Evolutionary conservation across 2,797 vertebrate genomes (phyloP), one percentile per base, ranked within the genome.

Genomic region (Poecilia gillii): DNA sequence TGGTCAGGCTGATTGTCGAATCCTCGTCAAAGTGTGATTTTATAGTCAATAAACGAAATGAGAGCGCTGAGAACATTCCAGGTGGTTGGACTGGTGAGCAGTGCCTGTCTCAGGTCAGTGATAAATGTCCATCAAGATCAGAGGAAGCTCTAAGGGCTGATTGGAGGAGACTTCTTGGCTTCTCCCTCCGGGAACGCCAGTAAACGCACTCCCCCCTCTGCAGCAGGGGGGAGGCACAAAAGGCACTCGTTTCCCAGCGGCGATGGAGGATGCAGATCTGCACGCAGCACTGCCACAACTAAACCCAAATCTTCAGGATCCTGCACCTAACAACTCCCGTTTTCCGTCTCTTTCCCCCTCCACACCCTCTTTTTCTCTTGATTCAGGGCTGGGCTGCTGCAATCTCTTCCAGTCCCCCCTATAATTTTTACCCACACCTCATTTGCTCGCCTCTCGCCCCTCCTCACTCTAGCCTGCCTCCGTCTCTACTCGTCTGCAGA

Each of bases 161-260:
- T 94, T 94, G 94, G 92, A 93, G 87, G 92, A 90, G 83, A 89
- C 87, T 92, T 88, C 93, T 87, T 80, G 86, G 89, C 90, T 90
- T 90, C 87, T 90, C 82, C 85, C 93, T 86, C 86, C 76, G 74
- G 91, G 91, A 88, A 90, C 82, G 88, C 76, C 70, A 73, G 85
- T 89, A 90, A 94, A 92, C 80, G 85, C 78, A 74, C 93, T 93
- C 91, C 92, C 92, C 91, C 91, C 88, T 86, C 93, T 92, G 94
- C 95, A 93, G 91, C 4, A 25, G 20, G 23, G 31, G 62, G 25
- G 64, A 85, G 33, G 85, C 91, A 94, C 90, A 93, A 92, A 91
- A 91, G 90, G 85, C 83, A 72, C 76, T 75, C 88, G 78, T 83
- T 90, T 84, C 91, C 88, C 82, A 82, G 85, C 51, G 76, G 85